These are phyloP conservation scores for Leptobrachium leishanense DNA, from an alignment of 2,113 vertebrate species.

Conservation along the genomic window DNA sequence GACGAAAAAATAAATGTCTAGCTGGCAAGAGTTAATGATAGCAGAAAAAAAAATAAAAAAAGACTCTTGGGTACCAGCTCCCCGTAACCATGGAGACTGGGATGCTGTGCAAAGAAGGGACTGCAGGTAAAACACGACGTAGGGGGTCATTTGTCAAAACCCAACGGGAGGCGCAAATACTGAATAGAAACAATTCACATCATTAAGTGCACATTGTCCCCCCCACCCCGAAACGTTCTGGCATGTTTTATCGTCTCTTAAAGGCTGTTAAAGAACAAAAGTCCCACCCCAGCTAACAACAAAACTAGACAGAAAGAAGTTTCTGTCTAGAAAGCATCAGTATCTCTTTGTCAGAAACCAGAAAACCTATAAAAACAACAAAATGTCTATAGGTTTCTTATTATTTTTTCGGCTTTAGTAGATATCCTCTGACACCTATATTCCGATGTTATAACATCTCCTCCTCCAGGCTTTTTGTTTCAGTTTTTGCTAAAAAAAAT, in stretches of 20 bases:
- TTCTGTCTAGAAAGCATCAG: conserved; percentile 15
- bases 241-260: conserved; percentile 9
- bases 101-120: conserved; percentile 34
- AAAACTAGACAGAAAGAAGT: conserved; percentile 13
- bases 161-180: conserved; percentile 27
- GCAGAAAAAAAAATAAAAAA: not conserved
- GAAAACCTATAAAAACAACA: conserved; percentile 16
- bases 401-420: too few relatives aligned
- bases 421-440: too few relatives aligned
- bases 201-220: conserved; percentile 35
- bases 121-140: conserved; percentile 46
- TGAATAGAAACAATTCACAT: conserved; percentile 42
- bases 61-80: conserved; percentile 30
- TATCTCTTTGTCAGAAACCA: conserved; percentile 12
- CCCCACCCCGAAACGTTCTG: not conserved
- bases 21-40: conserved; percentile 31
- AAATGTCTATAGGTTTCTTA: too few relatives aligned
- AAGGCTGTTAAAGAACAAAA: not conserved
- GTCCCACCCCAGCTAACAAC: conserved; percentile 1
- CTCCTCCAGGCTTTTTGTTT: too few relatives aligned
- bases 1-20: not conserved
- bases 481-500: too few relatives aligned
- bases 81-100: conserved; percentile 45
- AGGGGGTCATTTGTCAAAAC: conserved; percentile 44
- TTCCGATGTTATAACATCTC: too few relatives aligned